phyloP scores from a whole-genome alignment of 2,888 invertebrate genomes.

The Pterostichus madidus region DNA sequence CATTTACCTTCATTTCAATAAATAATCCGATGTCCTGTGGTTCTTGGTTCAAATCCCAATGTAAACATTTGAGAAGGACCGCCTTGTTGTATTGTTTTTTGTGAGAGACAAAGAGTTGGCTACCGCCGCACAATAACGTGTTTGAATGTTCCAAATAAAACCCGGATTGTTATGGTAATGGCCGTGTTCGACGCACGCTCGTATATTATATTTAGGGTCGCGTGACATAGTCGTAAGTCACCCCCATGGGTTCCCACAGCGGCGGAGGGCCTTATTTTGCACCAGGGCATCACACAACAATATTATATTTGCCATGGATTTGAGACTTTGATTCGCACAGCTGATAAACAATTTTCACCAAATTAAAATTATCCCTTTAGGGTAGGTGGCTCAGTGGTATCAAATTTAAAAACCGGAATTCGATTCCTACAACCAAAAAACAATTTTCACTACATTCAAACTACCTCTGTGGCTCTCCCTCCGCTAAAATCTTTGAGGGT shows the following conservation, averaged over 20 bases:
- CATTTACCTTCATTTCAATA: not conserved
- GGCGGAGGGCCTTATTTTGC: not conserved
- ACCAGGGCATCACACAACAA: too few relatives aligned
- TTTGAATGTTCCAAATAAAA: constrained; percentile 37
- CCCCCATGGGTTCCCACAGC: not conserved
- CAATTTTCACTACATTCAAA: too few relatives aligned
- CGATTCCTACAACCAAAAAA: too few relatives aligned
- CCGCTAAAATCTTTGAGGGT: too few relatives aligned
- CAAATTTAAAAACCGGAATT: too few relatives aligned
- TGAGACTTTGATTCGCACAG: too few relatives aligned
- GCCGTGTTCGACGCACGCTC: constrained; percentile 5
- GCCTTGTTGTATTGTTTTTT: constrained; percentile 2
- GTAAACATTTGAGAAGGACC: not conserved
- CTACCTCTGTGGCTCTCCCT: too few relatives aligned
- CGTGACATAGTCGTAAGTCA: not conserved
- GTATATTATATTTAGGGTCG: constrained; percentile 50
- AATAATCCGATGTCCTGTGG: not conserved
- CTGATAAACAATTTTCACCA: too few relatives aligned
- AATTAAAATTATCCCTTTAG: too few relatives aligned
- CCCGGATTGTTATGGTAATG: constrained; percentile 57
- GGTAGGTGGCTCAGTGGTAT: too few relatives aligned
- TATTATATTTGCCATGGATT: too few relatives aligned
- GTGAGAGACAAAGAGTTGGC: not conserved
- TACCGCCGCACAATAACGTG: not conserved
- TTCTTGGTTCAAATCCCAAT: not conserved